These are phyloP conservation scores for Dendrolimus pini DNA, from an alignment of 2,888 invertebrate genomes.

Conservation along the genomic window DNA sequence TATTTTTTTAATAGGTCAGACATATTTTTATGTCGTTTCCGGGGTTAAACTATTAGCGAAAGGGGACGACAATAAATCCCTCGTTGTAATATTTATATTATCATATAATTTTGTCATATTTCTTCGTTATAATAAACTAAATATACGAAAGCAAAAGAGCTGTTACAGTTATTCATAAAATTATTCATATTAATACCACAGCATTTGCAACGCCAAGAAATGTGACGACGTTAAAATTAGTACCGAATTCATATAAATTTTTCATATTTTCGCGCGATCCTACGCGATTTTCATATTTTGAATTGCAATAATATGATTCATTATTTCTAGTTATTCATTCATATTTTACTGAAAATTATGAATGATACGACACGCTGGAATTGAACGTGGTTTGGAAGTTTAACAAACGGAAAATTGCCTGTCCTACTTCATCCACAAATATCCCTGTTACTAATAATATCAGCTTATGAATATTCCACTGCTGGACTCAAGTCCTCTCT, in stretches of 20 bases:
- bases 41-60: neutral
- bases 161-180: neutral
- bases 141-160: too few relatives aligned
- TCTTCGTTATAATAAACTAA: neutral
- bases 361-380: too few relatives aligned
- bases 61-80: too few relatives aligned
- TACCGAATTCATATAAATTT: neutral
- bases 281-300: neutral
- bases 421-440: too few relatives aligned
- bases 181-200: neutral
- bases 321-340: neutral
- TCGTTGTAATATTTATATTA: neutral
- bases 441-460: too few relatives aligned
- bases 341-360: neutral
- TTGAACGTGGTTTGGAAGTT: too few relatives aligned
- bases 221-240: neutral
- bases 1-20: neutral
- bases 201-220: neutral
- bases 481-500: too few relatives aligned
- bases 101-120: neutral
- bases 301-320: neutral
- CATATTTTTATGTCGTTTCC: neutral
- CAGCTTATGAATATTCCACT: too few relatives aligned
- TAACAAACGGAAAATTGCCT: too few relatives aligned
- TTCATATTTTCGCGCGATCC: neutral